These are phyloP conservation scores for Rhea americana DNA, from an alignment of 2,113 vertebrate species.

Conservation along the genomic window DNA sequence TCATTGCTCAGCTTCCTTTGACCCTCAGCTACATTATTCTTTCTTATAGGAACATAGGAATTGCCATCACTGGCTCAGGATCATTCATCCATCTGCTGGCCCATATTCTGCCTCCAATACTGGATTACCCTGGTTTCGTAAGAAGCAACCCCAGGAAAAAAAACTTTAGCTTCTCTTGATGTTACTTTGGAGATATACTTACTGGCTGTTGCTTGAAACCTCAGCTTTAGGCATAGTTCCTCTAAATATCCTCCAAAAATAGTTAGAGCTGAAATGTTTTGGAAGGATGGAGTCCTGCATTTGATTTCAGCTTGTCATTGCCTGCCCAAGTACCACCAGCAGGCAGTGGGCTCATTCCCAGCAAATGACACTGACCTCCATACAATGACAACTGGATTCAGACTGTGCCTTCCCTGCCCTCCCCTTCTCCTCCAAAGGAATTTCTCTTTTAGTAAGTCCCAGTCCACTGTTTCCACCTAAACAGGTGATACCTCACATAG, in stretches of 20 bases:
- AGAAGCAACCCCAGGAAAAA: background rate
- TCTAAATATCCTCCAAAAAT: background rate
- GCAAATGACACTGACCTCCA: background rate
- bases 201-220: background rate
- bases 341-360: background rate
- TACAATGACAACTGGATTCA: rapidly evolving
- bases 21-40: background rate
- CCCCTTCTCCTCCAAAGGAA: background rate
- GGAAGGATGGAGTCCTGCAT: background rate
- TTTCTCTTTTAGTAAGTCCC: background rate
- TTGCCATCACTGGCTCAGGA: background rate
- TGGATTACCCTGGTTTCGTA: background rate
- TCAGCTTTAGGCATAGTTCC: background rate
- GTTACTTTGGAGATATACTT: background rate
- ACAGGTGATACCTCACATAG: background rate
- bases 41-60: background rate
- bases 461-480: background rate
- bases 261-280: background rate
- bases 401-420: rapidly evolving
- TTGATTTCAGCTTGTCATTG: background rate
- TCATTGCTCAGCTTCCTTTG: background rate
- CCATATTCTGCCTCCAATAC: background rate
- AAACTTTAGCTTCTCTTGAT: background rate
- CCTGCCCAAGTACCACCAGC: background rate
- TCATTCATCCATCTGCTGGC: background rate